Percentiles rank a stretch among this genome's conserved stretches.
Conservation (phyloP, 2,113 vertebrate genomes). For the Nesogale talazaci region DNA sequence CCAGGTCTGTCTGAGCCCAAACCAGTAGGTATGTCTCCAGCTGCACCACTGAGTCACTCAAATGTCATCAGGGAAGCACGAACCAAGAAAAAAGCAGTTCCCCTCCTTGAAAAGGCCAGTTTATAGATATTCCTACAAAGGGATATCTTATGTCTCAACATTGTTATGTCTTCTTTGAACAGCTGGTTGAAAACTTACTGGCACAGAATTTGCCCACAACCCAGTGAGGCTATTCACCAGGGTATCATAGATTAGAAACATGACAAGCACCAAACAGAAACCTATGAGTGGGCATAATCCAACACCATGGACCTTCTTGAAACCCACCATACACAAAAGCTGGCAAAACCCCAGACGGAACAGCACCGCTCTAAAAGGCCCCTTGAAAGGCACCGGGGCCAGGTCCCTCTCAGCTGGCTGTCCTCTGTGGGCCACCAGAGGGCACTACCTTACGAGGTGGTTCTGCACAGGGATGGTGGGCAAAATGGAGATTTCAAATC, state of each 20-base stretch:
- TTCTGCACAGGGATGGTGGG: background rate
- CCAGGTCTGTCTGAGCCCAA: background rate
- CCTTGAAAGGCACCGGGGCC: background rate
- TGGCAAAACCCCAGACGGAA: background rate
- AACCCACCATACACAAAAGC: background rate
- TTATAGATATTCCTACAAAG: background rate
- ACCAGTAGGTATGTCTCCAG: too few species aligned
- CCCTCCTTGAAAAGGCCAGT: background rate
- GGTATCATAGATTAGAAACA: background rate
- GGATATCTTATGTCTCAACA: background rate
- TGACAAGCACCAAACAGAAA: background rate
- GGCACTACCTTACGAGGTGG: constrained; percentile 48
- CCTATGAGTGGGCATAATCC: background rate
- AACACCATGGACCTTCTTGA: background rate
- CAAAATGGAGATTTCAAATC: constrained; percentile 55
- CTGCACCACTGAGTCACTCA: background rate
- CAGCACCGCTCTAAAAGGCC: background rate
- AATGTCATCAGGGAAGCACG: background rate
- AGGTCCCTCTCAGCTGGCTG: background rate
- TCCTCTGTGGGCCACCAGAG: constrained; percentile 67
- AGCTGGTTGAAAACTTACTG: background rate
- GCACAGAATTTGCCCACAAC: background rate
- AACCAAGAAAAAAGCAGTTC: background rate
- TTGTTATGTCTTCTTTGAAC: background rate
- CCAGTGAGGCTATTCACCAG: background rate